A percentile compares a stretch with the other conserved stretches of the same genome.
Evolutionary conservation across 2,113 vertebrate species (phyloP).

Genomic region (Leiothrix lutea): DNA sequence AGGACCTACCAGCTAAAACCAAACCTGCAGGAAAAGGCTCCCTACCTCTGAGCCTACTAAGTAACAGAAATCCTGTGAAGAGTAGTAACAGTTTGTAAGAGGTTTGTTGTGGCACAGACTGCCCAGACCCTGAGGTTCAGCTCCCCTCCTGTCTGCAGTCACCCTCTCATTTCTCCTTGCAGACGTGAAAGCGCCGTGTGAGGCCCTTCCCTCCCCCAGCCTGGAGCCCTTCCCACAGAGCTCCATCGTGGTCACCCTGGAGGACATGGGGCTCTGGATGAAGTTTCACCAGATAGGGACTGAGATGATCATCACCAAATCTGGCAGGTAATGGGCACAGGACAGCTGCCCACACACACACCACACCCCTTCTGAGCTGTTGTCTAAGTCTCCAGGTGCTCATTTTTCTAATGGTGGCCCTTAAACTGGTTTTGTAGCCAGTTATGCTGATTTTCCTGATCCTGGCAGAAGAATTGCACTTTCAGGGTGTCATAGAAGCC

Average conservation of each 20-base stretch:
- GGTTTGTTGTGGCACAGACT: background rate
- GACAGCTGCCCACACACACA: background rate
- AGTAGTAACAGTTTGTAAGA: background rate
- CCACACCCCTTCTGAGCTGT: background rate
- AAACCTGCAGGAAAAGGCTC: background rate
- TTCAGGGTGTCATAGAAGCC: background rate
- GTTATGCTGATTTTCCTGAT: background rate
- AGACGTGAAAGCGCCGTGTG: constrained; percentile 80
- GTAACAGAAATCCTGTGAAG: background rate
- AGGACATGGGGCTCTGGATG: constrained; percentile 86
- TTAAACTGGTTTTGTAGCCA: background rate
- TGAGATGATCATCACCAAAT: constrained; percentile 94
- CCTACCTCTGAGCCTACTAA: background rate
- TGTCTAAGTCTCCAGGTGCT: background rate
- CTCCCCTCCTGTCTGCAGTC: background rate
- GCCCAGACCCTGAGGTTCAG: background rate
- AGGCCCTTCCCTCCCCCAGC: constrained; percentile 51
- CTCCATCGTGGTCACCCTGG: constrained; percentile 80
- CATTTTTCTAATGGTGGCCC: background rate
- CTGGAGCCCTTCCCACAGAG: constrained; percentile 74
- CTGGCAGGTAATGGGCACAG: constrained; percentile 78
- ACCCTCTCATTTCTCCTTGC: background rate
- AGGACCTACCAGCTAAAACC: background rate
- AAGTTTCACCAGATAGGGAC: constrained; percentile 86
- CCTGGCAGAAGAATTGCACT: background rate